A percentile compares a stretch with the other conserved stretches of the same genome.
These are phyloP conservation scores for Pelodytes ibericus DNA, from an alignment of 2,797 vertebrate species.

Conservation along the genomic window DNA sequence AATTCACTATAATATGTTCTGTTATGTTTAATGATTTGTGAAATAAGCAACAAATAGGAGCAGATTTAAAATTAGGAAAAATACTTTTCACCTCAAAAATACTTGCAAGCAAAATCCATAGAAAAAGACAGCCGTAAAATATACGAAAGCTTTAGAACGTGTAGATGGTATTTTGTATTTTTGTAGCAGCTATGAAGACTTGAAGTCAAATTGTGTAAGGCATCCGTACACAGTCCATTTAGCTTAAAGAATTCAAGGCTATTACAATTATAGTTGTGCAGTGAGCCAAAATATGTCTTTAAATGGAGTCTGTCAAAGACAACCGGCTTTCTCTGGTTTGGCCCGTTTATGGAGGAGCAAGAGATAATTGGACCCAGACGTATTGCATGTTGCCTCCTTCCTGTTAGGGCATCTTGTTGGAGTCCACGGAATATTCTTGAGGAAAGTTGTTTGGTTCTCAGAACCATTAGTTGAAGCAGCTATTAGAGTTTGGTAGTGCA, in stretches of 20 bases:
- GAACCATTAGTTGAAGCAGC: too few species aligned
- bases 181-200: background rate
- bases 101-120: too few species aligned
- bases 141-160: background rate
- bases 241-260: background rate
- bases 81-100: background rate
- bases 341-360: background rate
- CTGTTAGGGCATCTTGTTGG: background rate
- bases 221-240: background rate
- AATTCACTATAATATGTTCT: constrained; percentile 43
- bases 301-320: background rate
- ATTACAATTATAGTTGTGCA: background rate
- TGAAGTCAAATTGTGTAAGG: background rate
- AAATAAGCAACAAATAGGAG: constrained; percentile 13
- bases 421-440: background rate
- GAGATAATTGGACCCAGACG: background rate
- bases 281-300: background rate
- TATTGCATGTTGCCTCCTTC: background rate
- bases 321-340: background rate
- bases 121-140: background rate
- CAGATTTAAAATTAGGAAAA: constrained; percentile 5
- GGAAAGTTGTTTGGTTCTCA: background rate
- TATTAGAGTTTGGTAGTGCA: too few species aligned
- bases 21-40: constrained; percentile 48
- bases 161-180: background rate